Evolutionary conservation across 2,113 vertebrate genomes (phyloP), one percentile per base, ranked within the genome.

Genomic region (Argyrosomus japonicus): DNA sequence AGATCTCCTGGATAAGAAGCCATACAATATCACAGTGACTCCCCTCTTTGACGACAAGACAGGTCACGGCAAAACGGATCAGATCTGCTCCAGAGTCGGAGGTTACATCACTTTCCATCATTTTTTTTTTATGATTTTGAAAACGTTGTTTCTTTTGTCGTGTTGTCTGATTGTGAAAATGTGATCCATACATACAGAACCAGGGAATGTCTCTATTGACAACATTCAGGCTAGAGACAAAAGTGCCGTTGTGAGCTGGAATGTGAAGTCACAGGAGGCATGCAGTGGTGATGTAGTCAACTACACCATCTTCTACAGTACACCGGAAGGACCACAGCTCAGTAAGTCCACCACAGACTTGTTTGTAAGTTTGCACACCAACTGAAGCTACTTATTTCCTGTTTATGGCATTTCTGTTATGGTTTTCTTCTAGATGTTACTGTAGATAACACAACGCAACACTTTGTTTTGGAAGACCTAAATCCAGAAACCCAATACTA

Each of bases 401-500:
- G 14, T 47, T 58, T 1, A 2, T 63, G 3, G 11, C 23, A n/a
- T 60, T 68, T 58, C 21, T 77, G 8, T 69, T 60, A 63, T 58
- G 58, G 5, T n/a, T 93, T 89, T 74, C 45, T 79, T 80, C 62
- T 87, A 98, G 97, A 90, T 79, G 54, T 94, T 45, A 95, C 95
- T 0, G 94, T 97, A 27, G 77, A 92, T 61, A 32, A 83, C 29
- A 83, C 73, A 13, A 32, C 77, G 40, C 87, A 90, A 87, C 0
- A 89, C 94, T 19, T 9, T 6, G 7, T 13, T 56, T 86, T 98
- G 82, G 87, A 90, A 51, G 86, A 92, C 18, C 92, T 98, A 82
- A 86, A 75, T 53, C 90, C 95, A n/a, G 75, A 91, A 73, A 96
- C 94, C 0, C 81, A 92, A 0, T 98, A 98, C 74, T 91, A 58